Evolutionary conservation across 2,113 vertebrate species (phyloP).

Genomic region (Sapajus apella): DNA sequence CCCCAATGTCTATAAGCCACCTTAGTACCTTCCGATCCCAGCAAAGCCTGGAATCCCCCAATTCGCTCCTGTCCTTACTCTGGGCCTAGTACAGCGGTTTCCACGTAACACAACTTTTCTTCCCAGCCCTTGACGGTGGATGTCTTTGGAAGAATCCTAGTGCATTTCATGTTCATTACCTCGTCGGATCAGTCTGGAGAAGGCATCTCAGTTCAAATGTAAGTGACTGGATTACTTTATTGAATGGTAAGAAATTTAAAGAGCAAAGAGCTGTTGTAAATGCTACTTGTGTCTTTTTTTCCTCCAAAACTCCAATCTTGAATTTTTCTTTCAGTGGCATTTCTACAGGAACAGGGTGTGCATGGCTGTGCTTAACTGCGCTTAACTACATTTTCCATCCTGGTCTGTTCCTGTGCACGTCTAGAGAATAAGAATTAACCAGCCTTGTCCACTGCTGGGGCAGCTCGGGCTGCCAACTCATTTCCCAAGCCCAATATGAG

Average conservation of each 20-base stretch:
- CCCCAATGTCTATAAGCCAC: background rate
- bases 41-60: background rate
- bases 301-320: background rate
- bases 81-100: background rate
- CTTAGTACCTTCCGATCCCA: background rate
- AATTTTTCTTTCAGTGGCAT: background rate
- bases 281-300: background rate
- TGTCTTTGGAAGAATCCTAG: background rate
- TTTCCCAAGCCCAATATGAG: background rate
- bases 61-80: background rate
- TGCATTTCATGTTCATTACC: background rate
- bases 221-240: background rate
- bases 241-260: background rate
- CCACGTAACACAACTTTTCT: accelerated
- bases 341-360: background rate
- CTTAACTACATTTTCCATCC: background rate
- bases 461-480: accelerated
- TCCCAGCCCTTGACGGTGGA: background rate
- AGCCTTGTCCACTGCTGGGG: accelerated
- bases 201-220: background rate
- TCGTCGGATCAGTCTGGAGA: background rate
- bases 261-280: background rate
- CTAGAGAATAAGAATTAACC: background rate
- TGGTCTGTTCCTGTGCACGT: background rate
- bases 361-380: background rate